Base-by-base conservation (phyloP, 1,140 invertebrate genomes). In the Doryteuthis pealeii region DNA sequence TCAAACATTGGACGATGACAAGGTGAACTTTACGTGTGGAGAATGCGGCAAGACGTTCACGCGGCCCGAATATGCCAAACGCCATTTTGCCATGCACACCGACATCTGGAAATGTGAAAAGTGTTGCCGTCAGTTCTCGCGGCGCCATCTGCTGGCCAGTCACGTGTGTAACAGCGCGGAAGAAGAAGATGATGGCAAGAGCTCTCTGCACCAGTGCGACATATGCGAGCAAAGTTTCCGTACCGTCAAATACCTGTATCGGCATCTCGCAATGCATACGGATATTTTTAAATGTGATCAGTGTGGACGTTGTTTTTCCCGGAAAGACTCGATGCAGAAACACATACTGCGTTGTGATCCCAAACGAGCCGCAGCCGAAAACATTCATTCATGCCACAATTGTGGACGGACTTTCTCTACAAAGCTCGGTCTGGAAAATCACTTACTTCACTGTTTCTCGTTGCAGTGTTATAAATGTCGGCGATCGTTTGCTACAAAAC, bases 241-340 rank as follows among this genome's bases (percentile, higher is more conserved):
- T 15, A 89, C 84, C 65, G 81, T 87, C 31, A 87, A 87, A 72
- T 87, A 88, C 73, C 78, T 91, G 14, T 86, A 88, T 71, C 80
- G 88, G 5, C 90, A 91, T 83, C 84, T 90, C 79, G 86, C 86
- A 33, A 88, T 87, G 74, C 90, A 91, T 79, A 90, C 89, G 3
- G 89, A 89, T 40, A 87, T 89, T 62, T 89, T 87, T 77, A 87
- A 85, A 45, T 91, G 90, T 74, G 74, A 81, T 43, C 79, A 74
- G 15, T 88, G 87, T 74, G 75, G 76, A 0, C 82, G 83, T 71
- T 81, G 79, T 6, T 88, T 84, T 73, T 85, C 85, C 0, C 68
- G 85, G 15, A 87, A 86, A 69, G 84, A 86, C 70, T 84, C 83
- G 1, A 62, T 86, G 74, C 81, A 85, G 62, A 77, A 79, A 30